These are phyloP conservation scores for Siphlonurus alternatus DNA, from an alignment of 2,888 invertebrate species.

Conservation along the genomic window DNA sequence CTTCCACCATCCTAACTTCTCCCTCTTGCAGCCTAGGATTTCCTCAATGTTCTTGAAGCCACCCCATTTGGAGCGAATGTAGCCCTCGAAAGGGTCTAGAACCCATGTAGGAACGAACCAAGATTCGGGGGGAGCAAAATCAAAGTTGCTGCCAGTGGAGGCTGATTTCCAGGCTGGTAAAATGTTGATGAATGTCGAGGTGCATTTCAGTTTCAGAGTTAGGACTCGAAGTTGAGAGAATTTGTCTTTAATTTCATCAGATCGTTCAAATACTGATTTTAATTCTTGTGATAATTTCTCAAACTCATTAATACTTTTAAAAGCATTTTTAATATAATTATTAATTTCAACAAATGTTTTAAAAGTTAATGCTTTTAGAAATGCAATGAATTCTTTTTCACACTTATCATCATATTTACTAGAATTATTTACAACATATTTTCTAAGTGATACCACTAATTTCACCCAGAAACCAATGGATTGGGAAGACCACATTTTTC, in stretches of 20 bases:
- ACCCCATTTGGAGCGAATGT: neutral
- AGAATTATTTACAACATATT: neutral
- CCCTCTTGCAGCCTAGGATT: neutral
- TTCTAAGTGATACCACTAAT: neutral
- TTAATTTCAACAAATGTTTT: neutral
- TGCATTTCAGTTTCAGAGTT: neutral
- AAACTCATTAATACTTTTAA: neutral
- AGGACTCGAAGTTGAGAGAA: neutral
- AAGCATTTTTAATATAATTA: neutral
- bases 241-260: neutral
- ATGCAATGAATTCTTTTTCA: neutral
- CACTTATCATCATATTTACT: neutral
- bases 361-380: neutral
- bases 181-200: neutral
- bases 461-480: neutral
- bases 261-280: neutral
- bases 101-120: neutral
- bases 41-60: neutral
- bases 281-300: neutral
- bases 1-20: neutral
- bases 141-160: neutral
- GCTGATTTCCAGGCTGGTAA: neutral
- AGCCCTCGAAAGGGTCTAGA: neutral
- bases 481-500: neutral
- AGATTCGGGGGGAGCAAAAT: neutral